Conservation (phyloP, 1,140 invertebrate species). For the Apis laboriosa region DNA sequence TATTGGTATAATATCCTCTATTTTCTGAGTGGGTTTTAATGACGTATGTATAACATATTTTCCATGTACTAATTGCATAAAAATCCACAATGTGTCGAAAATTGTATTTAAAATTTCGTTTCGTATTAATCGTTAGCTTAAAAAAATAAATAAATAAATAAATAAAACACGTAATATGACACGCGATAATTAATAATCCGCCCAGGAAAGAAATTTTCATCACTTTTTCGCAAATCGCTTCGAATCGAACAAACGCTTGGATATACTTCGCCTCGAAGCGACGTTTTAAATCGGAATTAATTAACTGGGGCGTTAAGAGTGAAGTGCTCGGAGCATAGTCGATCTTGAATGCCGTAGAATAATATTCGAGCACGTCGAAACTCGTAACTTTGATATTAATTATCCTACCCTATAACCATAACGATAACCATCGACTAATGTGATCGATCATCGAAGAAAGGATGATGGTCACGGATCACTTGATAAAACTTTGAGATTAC, state of each 20-base stretch:
- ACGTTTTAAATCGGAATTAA: constrained; percentile 19
- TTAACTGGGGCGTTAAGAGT: constrained; percentile 14
- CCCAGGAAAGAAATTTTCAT: not conserved
- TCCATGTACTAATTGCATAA: too few relatives aligned
- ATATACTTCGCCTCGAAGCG: not conserved
- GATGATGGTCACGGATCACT: not conserved
- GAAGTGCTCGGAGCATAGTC: not conserved
- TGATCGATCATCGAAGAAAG: not conserved
- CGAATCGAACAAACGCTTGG: not conserved
- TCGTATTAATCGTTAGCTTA: too few relatives aligned
- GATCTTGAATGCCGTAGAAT: not conserved
- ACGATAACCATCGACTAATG: not conserved
- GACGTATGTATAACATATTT: too few relatives aligned
- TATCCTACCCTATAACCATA: too few relatives aligned
- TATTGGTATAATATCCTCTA: too few relatives aligned
- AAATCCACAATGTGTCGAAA: too few relatives aligned
- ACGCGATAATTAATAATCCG: not conserved
- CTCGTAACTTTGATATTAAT: constrained; percentile 20
- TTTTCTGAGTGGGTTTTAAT: too few relatives aligned
- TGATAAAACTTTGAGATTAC: not conserved
- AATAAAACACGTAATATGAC: not conserved
- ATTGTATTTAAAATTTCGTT: too few relatives aligned
- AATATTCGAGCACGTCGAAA: not conserved
- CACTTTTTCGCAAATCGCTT: not conserved
- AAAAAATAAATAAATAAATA: too few relatives aligned